phyloP scores from a whole-genome alignment of 2,113 vertebrate genomes.

The Telmatochromis brachygnathus region DNA sequence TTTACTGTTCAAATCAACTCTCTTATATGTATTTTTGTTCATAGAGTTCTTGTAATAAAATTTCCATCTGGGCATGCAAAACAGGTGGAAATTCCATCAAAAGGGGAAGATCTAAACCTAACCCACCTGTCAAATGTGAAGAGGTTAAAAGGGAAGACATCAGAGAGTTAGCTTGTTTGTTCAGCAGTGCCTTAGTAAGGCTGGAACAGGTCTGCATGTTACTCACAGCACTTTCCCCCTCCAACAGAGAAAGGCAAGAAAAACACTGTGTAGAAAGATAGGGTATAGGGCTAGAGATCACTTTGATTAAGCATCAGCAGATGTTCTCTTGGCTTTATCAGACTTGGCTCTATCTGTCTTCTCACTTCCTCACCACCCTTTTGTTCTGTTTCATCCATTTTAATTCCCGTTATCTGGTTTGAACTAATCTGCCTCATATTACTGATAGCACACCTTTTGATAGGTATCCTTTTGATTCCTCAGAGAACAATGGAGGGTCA shows the following conservation, averaged over 20 bases:
- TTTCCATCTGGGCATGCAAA: neutral
- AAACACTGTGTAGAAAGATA: neutral
- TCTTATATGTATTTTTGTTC: neutral
- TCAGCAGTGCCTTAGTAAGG: neutral
- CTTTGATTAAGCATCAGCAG: slow-evolving; percentile 32
- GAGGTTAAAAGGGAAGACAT: neutral
- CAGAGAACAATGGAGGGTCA: slow-evolving; percentile 16
- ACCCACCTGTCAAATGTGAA: neutral
- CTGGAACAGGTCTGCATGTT: neutral
- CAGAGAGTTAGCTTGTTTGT: neutral
- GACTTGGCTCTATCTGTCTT: neutral
- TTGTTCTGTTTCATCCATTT: slow-evolving; percentile 41
- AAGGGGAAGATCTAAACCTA: neutral
- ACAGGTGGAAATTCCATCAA: neutral
- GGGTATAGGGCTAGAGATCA: neutral
- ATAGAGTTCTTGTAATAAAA: neutral
- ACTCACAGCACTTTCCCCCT: neutral
- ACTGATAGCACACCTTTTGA: slow-evolving; percentile 38
- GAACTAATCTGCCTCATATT: slow-evolving; percentile 43
- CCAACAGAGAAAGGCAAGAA: neutral
- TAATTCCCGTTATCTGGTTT: slow-evolving; percentile 39
- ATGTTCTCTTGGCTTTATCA: slow-evolving; percentile 28
- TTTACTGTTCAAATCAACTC: neutral
- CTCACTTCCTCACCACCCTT: neutral
- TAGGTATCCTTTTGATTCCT: slow-evolving; percentile 38